Evolutionary conservation across 2,888 invertebrate genomes (phyloP), one percentile per base, ranked within the genome.

Genomic region (Blomia tropicalis): DNA sequence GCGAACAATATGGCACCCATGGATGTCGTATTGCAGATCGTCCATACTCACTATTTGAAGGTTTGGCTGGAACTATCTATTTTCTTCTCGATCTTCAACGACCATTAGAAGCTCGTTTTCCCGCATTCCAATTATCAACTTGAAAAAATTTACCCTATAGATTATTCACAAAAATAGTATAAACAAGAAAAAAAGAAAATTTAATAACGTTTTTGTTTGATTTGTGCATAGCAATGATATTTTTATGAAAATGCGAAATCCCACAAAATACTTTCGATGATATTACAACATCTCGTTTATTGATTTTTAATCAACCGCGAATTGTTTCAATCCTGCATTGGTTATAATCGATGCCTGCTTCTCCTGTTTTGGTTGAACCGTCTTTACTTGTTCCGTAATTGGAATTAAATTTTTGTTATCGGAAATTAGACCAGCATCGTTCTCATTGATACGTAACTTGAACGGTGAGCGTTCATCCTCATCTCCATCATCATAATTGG

Each of bases 21-120:
- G 77, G 77, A 30, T 77, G 74, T 63, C 71, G 74, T 62, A 70
- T 69, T n/a, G 85, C 90, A 0, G 89, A 90, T 73, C 76, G 83
- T 64, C 89, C 88, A 0, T 80, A 81, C 59, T 90, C 89, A 0
- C 74, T 91, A 56, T 90, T 83, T 72, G 90, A 91, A 79, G 66
- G 68, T 71, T 63, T 86, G 64, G 79, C 84, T 44, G 89, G 89
- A 19, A 81, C 83, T 0, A 77, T 87, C 69, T 87, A 84, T 72
- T 81, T 86, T 68, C 76, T 86, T 31, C 73, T 80, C 43, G 87
- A 89, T 70, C 73, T 88, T 58, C 75, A 79, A 65, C 73, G 80
- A 61, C 81, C 83, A 0, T 67, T 73, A 41, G 73, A 79, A 19
- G 83, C 87, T 0, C 81, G 79, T 71, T 88, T 89, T 72, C 89